These are phyloP conservation scores for Zeuzera pyrina DNA, from an alignment of 2,888 invertebrate species.

Conservation along the genomic window DNA sequence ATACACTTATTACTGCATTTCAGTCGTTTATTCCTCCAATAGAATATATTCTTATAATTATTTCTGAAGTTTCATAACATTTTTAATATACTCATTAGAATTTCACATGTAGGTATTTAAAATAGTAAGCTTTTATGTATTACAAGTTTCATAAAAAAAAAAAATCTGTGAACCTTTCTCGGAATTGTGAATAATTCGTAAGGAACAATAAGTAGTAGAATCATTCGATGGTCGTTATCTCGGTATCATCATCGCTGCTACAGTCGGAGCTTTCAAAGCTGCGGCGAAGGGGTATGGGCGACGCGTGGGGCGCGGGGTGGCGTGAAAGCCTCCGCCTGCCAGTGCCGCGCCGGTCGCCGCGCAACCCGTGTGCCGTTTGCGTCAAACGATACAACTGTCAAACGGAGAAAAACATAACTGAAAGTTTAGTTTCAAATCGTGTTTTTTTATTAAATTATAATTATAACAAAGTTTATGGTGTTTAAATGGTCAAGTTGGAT, in stretches of 20 bases:
- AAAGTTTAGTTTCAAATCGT: slow-evolving; percentile 28
- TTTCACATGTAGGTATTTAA: too few species aligned
- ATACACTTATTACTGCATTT: too few species aligned
- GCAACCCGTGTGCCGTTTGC: slow-evolving; percentile 47
- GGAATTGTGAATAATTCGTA: slow-evolving; percentile 46
- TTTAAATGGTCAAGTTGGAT: too few species aligned
- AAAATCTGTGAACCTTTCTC: slow-evolving; percentile 33
- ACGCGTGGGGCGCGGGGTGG: slow-evolving; percentile 49
- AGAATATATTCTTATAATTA: too few species aligned
- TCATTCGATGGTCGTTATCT: slow-evolving; percentile 67
- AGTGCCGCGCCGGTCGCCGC: slow-evolving; percentile 59
- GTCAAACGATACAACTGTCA: slow-evolving; percentile 20
- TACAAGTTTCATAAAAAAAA: too few species aligned
- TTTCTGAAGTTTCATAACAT: too few species aligned
- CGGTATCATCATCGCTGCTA: slow-evolving; percentile 62
- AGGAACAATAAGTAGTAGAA: slow-evolving; percentile 67
- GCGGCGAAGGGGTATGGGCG: slow-evolving; percentile 34
- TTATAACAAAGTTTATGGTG: too few species aligned
- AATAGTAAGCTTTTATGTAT: too few species aligned
- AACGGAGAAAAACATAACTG: slow-evolving; percentile 50
- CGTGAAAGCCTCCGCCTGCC: slow-evolving; percentile 59
- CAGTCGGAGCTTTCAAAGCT: slow-evolving; percentile 61
- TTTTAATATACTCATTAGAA: too few species aligned
- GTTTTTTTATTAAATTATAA: background rate
- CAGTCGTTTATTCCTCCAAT: too few species aligned